A percentile compares a stretch with the other conserved stretches of the same genome.
Conservation (phyloP, 2,888 invertebrate species). For the Melanostoma mellinum region DNA sequence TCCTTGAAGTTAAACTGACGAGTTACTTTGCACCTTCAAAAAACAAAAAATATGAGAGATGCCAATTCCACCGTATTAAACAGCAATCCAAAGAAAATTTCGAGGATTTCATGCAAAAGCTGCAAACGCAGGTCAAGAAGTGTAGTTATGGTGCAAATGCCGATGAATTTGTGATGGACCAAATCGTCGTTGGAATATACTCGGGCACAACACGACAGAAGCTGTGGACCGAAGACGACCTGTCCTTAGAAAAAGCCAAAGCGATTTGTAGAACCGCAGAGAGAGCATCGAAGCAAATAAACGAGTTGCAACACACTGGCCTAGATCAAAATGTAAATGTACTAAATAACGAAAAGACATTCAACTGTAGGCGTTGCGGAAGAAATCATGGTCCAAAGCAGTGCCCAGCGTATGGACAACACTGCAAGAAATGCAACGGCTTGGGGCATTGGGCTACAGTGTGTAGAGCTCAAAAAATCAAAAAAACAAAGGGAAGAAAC, state of each 20-base stretch:
- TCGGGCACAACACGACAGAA: too few species aligned
- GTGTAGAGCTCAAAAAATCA: too few species aligned
- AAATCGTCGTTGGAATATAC: too few species aligned
- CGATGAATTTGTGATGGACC: too few species aligned
- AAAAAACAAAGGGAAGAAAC: too few species aligned
- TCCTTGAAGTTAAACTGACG: slow-evolving; percentile 6
- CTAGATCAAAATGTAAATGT: too few species aligned
- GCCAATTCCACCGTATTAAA: slow-evolving; percentile 25
- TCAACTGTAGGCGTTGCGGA: slow-evolving; percentile 7
- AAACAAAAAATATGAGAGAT: slow-evolving; percentile 31
- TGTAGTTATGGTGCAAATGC: slow-evolving; percentile 25
- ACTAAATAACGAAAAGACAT: slow-evolving; percentile 10
- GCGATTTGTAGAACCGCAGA: slow-evolving; percentile 34
- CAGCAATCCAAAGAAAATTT: slow-evolving; percentile 25
- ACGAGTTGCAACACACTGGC: too few species aligned
- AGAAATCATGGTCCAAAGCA: slow-evolving; percentile 1
- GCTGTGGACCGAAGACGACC: too few species aligned
- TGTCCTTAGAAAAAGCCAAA: slow-evolving; percentile 20
- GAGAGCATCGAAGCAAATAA: slow-evolving; percentile 28
- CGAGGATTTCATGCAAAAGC: slow-evolving; percentile 22
- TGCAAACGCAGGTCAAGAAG: slow-evolving; percentile 14
- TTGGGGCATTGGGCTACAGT: too few species aligned
- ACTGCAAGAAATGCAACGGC: too few species aligned
- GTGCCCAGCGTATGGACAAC: too few species aligned
- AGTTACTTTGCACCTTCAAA: slow-evolving; percentile 24